phyloP scores from a whole-genome alignment of 1,140 invertebrate genomes.

The Asobara japonica region DNA sequence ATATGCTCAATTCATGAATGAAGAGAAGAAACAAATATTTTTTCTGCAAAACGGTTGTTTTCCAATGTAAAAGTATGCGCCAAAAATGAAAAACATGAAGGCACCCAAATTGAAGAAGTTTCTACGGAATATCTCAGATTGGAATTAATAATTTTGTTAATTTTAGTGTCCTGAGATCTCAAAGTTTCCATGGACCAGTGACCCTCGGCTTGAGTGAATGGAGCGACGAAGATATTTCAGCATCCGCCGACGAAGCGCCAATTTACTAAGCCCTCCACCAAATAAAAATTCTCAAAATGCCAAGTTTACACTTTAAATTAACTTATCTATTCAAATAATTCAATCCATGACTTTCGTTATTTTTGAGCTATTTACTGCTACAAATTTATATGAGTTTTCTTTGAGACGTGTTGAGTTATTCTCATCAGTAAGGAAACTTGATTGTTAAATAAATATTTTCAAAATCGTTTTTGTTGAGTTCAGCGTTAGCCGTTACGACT shows the following conservation, averaged over 20 bases:
- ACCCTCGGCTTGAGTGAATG: slow-evolving; percentile 50
- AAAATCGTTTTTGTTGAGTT: neutral
- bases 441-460: neutral
- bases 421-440: neutral
- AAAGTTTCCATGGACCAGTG: slow-evolving; percentile 68
- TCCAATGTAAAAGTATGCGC: too few relatives aligned
- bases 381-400: neutral
- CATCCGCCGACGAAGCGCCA: slow-evolving; percentile 51
- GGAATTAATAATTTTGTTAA: neutral
- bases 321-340: neutral
- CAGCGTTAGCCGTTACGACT: neutral
- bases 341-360: slow-evolving; percentile 8
- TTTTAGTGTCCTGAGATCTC: slow-evolving; percentile 67
- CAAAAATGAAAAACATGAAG: too few relatives aligned
- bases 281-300: slow-evolving; percentile 8
- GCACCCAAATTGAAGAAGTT: too few relatives aligned
- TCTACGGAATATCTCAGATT: too few relatives aligned
- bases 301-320: slow-evolving; percentile 10
- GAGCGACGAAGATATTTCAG: slow-evolving; percentile 52
- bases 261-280: slow-evolving; percentile 27
- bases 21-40: too few relatives aligned
- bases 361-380: neutral
- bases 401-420: neutral
- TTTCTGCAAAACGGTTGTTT: too few relatives aligned
- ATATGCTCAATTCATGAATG: too few relatives aligned